Evolutionary conservation across 1,140 invertebrate species (phyloP), one percentile per base, ranked within the genome.

Genomic region (Hypsibius dujardini): DNA sequence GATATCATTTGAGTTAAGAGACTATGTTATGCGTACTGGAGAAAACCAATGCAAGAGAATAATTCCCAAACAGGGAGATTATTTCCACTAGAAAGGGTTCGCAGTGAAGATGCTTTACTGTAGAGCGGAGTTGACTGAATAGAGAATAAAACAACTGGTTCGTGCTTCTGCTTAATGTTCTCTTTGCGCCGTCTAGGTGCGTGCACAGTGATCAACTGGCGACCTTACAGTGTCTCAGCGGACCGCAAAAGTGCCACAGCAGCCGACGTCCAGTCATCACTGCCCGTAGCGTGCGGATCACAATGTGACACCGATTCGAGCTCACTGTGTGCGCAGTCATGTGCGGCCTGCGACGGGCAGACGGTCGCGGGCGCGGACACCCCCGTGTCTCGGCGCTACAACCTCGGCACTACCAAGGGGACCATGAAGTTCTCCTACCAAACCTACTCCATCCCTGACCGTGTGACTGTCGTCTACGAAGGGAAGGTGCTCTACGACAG

Each of bases 311-410:
- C 72, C 14, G 72, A n/a, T 40, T 42, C 71, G 15, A 73, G 72
- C 46, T 72, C 72, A 1, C 1, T 71, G 12, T 72, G 72, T 73
- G 72, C 72, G 14, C 72, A 70, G 3, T 72, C 72, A 46, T 72
- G 72, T 73, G 45, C 40, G n/a, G 59, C 71, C 7, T 72, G 72
- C 59, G 72, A 72, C 47, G 72, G 70, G n/a, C 72, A 72, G 56
- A 2, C 14, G 47, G 70, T 72, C 2, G 71, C 71, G 42, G 72
- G 72, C 47, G 72, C 72, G 15, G 72, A 72, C 59, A 72, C 72
- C 14, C 72, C 72, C 14, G 72, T 72, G 71, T 72, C 72, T 47
- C 72, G 72, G 15, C 72, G 72, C n/a, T 72, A 72, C 46, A 72
- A 72, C 28, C 40, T 72, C 71, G 72, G 72, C 72, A 72, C 72